phyloP scores from a whole-genome alignment of 2,797 vertebrate species.

The Phrynocephalus vlangalii region DNA sequence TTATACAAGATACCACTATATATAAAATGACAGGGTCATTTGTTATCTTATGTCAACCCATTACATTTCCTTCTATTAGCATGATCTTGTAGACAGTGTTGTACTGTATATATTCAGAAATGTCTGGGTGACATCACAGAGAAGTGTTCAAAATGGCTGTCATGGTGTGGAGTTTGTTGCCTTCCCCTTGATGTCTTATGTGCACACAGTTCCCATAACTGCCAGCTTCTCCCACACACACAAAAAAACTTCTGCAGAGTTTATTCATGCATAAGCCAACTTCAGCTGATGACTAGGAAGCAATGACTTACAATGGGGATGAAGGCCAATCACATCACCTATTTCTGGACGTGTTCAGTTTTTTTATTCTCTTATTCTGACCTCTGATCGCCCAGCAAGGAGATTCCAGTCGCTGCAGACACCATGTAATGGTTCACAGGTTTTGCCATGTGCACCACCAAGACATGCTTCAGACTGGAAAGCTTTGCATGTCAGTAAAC shows the following conservation, averaged over 20 bases:
- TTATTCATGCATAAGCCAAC: not conserved
- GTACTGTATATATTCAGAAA: constrained; percentile 7
- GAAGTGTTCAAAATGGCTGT: not conserved
- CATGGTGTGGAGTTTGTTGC: not conserved
- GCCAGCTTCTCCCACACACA: not conserved
- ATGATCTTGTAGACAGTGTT: not conserved
- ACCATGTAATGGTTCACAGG: not conserved
- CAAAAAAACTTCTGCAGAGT: not conserved
- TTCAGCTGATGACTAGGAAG: not conserved
- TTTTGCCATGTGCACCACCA: not conserved
- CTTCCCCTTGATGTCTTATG: not conserved
- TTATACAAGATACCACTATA: not conserved
- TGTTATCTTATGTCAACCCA: constrained; percentile 17
- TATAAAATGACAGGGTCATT: constrained; percentile 28
- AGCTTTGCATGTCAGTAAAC: not conserved
- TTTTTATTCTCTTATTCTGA: not conserved
- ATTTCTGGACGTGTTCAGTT: too few relatives aligned
- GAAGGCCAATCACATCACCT: too few relatives aligned
- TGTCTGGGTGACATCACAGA: constrained; percentile 2
- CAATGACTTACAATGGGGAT: not conserved
- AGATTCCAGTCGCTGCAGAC: not conserved
- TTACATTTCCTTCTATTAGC: not conserved
- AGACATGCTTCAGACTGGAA: not conserved
- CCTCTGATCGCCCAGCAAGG: not conserved
- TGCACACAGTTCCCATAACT: not conserved